Evolutionary conservation across 2,113 vertebrate species (phyloP).

Genomic region (Tichodroma muraria): DNA sequence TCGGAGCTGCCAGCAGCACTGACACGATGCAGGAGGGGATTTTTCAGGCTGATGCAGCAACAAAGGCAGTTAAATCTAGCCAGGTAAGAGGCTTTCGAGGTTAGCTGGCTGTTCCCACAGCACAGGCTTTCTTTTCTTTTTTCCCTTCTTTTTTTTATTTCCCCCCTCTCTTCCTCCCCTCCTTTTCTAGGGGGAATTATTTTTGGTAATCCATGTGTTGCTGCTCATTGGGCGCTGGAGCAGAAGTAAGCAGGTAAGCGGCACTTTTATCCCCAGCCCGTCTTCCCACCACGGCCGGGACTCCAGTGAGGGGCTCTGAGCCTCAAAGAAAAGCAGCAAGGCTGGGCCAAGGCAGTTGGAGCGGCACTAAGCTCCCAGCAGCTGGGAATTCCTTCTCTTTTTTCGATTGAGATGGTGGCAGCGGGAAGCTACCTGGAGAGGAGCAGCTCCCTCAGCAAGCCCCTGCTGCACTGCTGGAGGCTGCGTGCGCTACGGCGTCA

Average conservation of each 20-base stretch:
- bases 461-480: fast-evolving
- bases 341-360: background rate
- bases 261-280: background rate
- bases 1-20: background rate
- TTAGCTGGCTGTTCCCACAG: constrained; percentile 5
- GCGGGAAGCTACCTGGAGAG: background rate
- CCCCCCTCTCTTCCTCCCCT: background rate
- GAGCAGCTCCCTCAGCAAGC: background rate
- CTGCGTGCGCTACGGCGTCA: fast-evolving
- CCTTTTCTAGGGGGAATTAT: constrained; percentile 40
- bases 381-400: background rate
- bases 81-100: constrained; percentile 50
- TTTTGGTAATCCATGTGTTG: constrained; percentile 14
- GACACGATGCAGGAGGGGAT: background rate
- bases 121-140: background rate
- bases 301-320: background rate
- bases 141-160: no score
- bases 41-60: constrained; percentile 47
- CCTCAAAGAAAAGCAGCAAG: background rate
- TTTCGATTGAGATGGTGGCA: background rate
- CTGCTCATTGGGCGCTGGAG: constrained; percentile 25
- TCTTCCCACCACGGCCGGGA: background rate
- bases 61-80: constrained; percentile 53
- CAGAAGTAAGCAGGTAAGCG: constrained; percentile 42
- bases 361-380: background rate